These are phyloP conservation scores for Alouatta palliata DNA, from an alignment of 2,113 vertebrate genomes.

Conservation along the genomic window DNA sequence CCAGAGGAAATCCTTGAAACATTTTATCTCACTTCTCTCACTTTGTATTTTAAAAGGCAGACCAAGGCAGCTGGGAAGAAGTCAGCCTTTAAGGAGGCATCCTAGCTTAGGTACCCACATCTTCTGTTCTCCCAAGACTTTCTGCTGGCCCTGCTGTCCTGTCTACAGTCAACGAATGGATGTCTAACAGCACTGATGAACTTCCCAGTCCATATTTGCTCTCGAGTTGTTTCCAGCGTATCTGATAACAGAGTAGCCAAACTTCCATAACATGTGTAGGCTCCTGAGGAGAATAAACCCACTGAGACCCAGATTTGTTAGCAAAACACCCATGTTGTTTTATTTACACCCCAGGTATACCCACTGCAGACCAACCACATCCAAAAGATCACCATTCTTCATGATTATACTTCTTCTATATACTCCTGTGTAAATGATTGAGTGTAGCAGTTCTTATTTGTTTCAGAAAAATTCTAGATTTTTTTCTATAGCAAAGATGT, in stretches of 20 bases:
- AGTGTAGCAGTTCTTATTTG: background rate
- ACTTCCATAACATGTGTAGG: background rate
- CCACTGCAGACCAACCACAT: background rate
- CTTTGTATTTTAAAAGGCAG: background rate
- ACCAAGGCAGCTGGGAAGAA: background rate
- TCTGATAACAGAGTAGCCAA: background rate
- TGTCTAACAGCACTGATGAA: no score
- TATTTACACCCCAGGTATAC: no score
- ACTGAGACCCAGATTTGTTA: background rate
- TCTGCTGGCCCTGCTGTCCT: background rate
- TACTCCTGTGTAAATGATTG: background rate
- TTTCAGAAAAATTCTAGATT: background rate
- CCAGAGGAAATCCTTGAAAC: conserved; percentile 43
- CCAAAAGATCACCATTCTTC: background rate
- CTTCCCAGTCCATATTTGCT: background rate
- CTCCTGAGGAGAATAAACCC: background rate
- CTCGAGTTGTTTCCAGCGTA: background rate
- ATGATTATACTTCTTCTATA: background rate
- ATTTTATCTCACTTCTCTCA: background rate
- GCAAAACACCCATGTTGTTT: background rate
- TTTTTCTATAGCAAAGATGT: background rate
- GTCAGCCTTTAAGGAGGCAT: background rate
- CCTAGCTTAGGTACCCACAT: background rate
- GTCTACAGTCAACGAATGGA: background rate
- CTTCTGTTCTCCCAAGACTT: background rate